Evolutionary conservation across 1,140 invertebrate genomes (phyloP), one percentile per base, ranked within the genome.

Genomic region (Chionoecetes opilio): DNA sequence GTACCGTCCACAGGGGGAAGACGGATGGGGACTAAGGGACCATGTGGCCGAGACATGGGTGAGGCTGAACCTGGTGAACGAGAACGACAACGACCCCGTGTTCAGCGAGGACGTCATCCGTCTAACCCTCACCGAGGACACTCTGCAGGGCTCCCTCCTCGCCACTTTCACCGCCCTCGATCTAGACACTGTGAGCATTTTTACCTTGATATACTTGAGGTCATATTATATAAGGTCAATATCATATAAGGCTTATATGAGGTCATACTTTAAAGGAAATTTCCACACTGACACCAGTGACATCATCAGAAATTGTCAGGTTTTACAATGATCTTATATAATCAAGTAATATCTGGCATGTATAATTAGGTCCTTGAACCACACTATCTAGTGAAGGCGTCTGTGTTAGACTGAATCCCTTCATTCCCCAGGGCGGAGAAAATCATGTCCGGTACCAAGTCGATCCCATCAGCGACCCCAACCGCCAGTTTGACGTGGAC

Each of bases 381-480:
- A n/a, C n/a, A n/a, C n/a, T n/a, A n/a, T n/a, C n/a, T n/a, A n/a
- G n/a, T n/a, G n/a, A n/a, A n/a, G n/a, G n/a, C n/a, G n/a, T n/a
- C n/a, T n/a, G n/a, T n/a, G n/a, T n/a, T n/a, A n/a, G n/a, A n/a
- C n/a, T n/a, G n/a, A n/a, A n/a, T n/a, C n/a, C n/a, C n/a, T n/a
- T n/a, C n/a, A n/a, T n/a, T n/a, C n/a, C n/a, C n/a, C 96, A 98
- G 96, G 98, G 98, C 2, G 98, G 99, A 0, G 99, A 99, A 97
- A 98, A 98, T 14, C 98, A 99, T 97, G 98, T 99, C 84, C 98
- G 98, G 96, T 99, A 99, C 97, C 97, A 97, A 8, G 97, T 99
- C 46, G 97, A 97, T 0, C 97, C 97, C 85, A 98, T 98, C 17
- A 99, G 99, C 97, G 98, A 98, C 14, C 98, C 98, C 3, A 97